These are phyloP conservation scores for Pollimyrus isidori DNA, from an alignment of 2,113 vertebrate species.

Conservation along the genomic window DNA sequence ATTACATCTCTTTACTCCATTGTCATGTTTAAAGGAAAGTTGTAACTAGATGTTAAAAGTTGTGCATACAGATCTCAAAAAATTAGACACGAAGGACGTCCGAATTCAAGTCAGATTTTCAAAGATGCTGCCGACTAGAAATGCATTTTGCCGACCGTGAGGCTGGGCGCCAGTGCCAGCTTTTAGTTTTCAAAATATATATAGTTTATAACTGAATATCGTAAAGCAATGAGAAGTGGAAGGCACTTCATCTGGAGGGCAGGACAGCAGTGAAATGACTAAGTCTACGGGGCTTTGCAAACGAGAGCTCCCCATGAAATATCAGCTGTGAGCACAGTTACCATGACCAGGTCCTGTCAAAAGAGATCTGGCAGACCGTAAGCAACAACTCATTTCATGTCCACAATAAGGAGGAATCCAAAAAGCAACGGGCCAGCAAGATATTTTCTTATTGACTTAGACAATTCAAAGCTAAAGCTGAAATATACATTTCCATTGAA, in stretches of 20 bases:
- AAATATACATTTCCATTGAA: background rate
- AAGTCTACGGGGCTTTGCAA: background rate
- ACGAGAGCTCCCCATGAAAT: background rate
- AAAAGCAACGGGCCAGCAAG: background rate
- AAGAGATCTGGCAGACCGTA: background rate
- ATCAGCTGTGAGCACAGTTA: conserved; percentile 2
- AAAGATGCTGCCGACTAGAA: background rate
- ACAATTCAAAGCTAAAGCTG: background rate
- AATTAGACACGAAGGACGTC: background rate
- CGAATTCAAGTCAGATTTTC: background rate
- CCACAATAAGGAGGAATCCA: background rate
- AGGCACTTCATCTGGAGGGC: background rate
- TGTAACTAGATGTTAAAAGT: background rate
- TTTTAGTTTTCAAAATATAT: background rate
- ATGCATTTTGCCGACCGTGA: background rate
- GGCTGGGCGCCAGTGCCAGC: background rate
- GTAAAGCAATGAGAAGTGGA: background rate
- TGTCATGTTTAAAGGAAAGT: background rate
- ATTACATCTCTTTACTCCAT: background rate
- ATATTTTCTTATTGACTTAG: background rate
- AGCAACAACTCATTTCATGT: background rate
- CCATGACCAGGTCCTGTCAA: background rate
- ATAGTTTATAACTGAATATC: background rate
- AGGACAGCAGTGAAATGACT: background rate
- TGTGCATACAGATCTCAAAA: background rate